Base-by-base conservation (phyloP, 2,113 vertebrate species). In the Bubo blakistoni region DNA sequence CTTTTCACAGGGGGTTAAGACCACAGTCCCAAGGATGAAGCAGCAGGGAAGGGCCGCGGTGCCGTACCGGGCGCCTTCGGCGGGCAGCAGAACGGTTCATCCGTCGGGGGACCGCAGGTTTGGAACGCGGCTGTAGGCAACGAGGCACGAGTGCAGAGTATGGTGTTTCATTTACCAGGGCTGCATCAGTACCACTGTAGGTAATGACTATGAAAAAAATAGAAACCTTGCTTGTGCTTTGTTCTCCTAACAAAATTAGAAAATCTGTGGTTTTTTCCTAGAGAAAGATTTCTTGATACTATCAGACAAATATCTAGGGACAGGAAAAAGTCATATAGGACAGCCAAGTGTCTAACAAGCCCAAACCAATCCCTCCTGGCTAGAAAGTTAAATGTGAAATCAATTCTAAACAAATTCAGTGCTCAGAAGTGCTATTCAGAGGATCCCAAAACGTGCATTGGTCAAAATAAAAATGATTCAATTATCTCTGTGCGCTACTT, bases 401-500 rank as follows among this genome's bases (percentile, higher is more conserved):
- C 51, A 70, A 51, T 63, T 59, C 44, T 54, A 63, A 88, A 74
- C 16, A 52, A 80, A 74, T 13, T 19, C 38, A 42, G 38, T 12
- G 36, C 67, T 69, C 52, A 20, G 9, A 81, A 88, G 57, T 49
- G 40, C 93, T 85, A 13, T 59, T 85, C 69, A 42, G 67, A 84
- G n/a, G 62, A 88, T 76, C 47, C 69, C 74, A 59, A 47, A 65
- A 34, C 5, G 26, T 54, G 26, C 19, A 8, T 21, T 42, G 57
- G 80, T 65, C 89, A 92, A 80, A 92, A 91, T 40, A 84, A 91
- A 82, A 80, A 21, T 26, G 19, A 70, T 71, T 65, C 67, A 12
- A 25, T 76, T 81, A 71, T 38, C 47, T 87, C 74, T 49, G 26
- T 61, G 62, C 6, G 3, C 44, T 54, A 29, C 69, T 66, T 34